Conservation (phyloP, 2,797 vertebrate species). For the Dipus sagitta region DNA sequence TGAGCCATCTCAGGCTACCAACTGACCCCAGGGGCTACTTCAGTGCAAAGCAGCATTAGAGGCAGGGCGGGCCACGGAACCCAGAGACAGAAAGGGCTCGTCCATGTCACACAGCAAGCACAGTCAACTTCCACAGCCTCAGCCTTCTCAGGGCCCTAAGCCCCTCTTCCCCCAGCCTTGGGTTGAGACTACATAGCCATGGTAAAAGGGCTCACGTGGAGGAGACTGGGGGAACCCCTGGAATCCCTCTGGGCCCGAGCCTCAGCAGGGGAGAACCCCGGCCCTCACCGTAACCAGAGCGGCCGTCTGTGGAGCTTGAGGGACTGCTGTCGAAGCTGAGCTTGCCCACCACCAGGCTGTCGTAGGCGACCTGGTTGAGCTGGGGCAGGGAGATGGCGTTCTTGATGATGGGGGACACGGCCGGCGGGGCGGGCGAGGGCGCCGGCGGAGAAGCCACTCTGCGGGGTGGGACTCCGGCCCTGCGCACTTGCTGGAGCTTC, state of each 20-base stretch:
- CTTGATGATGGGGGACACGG: constrained; percentile 97
- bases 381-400: constrained; percentile 96
- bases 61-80: neutral
- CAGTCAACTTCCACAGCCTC: neutral
- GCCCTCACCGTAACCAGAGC: constrained; percentile 92
- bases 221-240: neutral
- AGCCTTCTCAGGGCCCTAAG: no score
- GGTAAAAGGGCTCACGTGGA: neutral
- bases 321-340: constrained; percentile 90
- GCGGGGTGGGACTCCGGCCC: constrained; percentile 81
- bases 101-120: neutral
- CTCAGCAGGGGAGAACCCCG: neutral
- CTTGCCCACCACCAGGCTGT: constrained; percentile 86
- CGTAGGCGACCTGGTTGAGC: constrained; percentile 91
- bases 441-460: constrained; percentile 77
- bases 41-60: neutral
- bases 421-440: constrained; percentile 90
- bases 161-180: neutral
- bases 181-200: neutral
- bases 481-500: constrained; percentile 92
- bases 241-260: neutral
- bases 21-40: neutral
- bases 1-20: no score
- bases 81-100: neutral
- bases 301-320: constrained; percentile 88